Percentiles rank a stretch among this genome's conserved stretches.
These are phyloP conservation scores for Cryptocephalus moraei DNA, from an alignment of 2,888 invertebrate species.

Conservation along the genomic window DNA sequence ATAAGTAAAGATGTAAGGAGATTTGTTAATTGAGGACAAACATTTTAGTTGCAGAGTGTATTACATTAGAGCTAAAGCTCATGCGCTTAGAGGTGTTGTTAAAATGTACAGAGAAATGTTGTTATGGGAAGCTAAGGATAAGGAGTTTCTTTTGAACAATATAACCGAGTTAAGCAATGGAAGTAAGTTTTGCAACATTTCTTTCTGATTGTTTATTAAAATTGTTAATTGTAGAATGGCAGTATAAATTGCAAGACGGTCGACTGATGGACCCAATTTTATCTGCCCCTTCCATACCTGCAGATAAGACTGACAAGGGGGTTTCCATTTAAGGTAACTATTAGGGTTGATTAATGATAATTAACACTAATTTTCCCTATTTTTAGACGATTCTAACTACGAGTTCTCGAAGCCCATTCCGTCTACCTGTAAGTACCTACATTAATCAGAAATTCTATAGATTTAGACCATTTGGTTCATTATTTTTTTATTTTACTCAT, in stretches of 20 bases:
- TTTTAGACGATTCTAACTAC: background rate
- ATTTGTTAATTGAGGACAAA: background rate
- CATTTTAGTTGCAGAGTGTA: conserved; percentile 50
- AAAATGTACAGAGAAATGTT: conserved; percentile 53
- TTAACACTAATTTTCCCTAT: background rate
- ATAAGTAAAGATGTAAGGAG: background rate
- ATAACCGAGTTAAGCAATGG: conserved; percentile 51
- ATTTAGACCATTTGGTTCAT: too few species aligned
- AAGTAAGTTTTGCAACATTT: conserved; percentile 32
- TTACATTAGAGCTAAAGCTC: conserved; percentile 50
- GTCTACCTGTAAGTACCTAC: background rate
- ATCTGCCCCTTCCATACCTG: conserved; percentile 5
- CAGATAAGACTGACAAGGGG: background rate
- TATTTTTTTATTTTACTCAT: too few species aligned
- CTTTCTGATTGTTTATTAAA: background rate
- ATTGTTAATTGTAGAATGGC: conserved; percentile 15
- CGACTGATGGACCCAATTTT: conserved; percentile 11
- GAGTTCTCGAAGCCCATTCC: background rate
- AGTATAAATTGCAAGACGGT: conserved; percentile 14
- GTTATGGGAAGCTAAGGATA: conserved; percentile 55
- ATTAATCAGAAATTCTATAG: too few species aligned
- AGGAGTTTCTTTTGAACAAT: conserved; percentile 55
- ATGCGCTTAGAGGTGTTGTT: conserved; percentile 52
- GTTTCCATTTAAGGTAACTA: too few species aligned
- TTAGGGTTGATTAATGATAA: too few species aligned